Evolutionary conservation across 2,113 vertebrate species (phyloP), one percentile per base, ranked within the genome.

Genomic region (Leucoraja erinaceus): DNA sequence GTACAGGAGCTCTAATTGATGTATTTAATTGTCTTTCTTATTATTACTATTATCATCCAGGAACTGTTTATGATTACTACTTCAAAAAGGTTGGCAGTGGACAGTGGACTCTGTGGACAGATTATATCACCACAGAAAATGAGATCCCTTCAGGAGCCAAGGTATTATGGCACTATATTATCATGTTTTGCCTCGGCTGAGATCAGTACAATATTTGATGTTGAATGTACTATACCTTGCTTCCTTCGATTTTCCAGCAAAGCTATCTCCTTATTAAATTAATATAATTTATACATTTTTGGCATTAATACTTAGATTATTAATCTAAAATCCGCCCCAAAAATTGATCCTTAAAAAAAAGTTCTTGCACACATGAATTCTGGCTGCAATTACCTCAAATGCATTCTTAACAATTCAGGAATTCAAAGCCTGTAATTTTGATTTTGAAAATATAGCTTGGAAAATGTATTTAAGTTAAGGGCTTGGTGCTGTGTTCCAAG

Each of bases 1-100:
- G 33, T 25, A 38, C 88, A 47, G 16, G 20, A 54, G 9, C 33
- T 22, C 8, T 72, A 47, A 72, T 38, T 47, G 38, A 72, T 66
- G 18, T 22, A 47, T 0, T 54, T 63, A 33, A 66, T 93, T 4
- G n/a, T 75, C 81, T 74, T 94, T n/a, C 93, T 93, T 94, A 77
- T 93, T 93, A 93, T 93, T 94, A 77, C 92, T 93, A 68, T 56
- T 28, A 56, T 74, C 94, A 93, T 94, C 78, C 95, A 99, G 98
- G 98, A 78, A 97, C 93, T 47, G 96, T 99, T 93, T 99, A 97
- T 95, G 98, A 99, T 94, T 98, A 97, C 94, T 99, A 96, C 94
- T 99, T 98, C 93, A 76, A 97, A 93, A 98, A 98, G 94, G 94
- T 95, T 54, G 97, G 96, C 61, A 93, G 96, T 5, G 98, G 98